Evolutionary conservation across 2,888 invertebrate species (phyloP), one percentile per base, ranked within the genome.

Genomic region (Apomyelois bistriatella): DNA sequence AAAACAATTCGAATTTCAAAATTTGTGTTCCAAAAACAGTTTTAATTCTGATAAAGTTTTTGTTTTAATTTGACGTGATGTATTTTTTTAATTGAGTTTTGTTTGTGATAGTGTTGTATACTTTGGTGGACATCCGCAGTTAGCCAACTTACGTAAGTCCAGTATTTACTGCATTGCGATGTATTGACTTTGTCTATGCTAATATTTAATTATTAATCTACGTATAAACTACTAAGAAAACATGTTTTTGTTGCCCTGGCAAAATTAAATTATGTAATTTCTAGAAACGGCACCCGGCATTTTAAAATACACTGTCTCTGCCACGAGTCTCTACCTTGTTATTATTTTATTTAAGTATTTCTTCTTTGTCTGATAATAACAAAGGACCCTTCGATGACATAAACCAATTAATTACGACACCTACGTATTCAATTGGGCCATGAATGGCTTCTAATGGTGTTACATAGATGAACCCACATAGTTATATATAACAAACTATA

Each of bases 81-180:
- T 60, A 68, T 64, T 66, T 74, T 63, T 63, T 64, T 65, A 61
- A 63, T 71, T 62, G 55, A 58, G 66, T 70, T 67, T 58, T 65
- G 64, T 61, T 58, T 64, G 76, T 77, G 32, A 22, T 72, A 58
- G 69, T 76, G 75, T 69, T 76, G 75, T 74, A 59, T 51, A 58
- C 74, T 69, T 52, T 37, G 43, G 62, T 73, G 72, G 70, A 72
- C 66, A 67, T 65, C 72, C 72, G 72, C 72, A 70, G 69, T 74
- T 75, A 59, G 74, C 65, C 59, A 84, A 85, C 84, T 89, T 89
- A 89, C 88, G 89, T 89, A 89, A 89, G 89, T 76, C 50, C 41
- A 56, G 55, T 82, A 76, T 77, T 78, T 78, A 81, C 88, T 88
- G 89, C 89, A 89, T 70, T 89, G 89, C 89, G 87, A 84, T 85